Conservation (phyloP, 1,140 invertebrate genomes). For the Acromyrmex echinatior region DNA sequence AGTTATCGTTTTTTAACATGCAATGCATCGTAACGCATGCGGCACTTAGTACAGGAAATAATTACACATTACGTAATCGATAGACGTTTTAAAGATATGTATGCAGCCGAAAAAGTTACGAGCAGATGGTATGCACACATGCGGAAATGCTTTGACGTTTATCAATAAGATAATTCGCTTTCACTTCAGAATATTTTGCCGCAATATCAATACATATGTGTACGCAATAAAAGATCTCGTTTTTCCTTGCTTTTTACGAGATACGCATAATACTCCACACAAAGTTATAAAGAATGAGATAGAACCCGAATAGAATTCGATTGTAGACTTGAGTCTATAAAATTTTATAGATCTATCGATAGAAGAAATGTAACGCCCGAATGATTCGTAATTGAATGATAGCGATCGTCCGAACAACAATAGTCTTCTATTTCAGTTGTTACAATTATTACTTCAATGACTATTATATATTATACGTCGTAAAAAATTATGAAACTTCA, state of each 20-base stretch:
- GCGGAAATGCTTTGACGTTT: constrained; percentile 46
- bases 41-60: constrained; percentile 55
- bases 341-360: background rate
- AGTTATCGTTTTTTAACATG: constrained; percentile 62
- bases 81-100: constrained; percentile 38
- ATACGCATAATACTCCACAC: background rate
- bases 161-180: constrained; percentile 53
- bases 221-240: constrained; percentile 17
- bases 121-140: constrained; percentile 32
- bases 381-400: constrained; percentile 20
- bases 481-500: constrained; percentile 2
- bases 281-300: background rate
- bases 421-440: background rate
- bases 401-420: background rate
- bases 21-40: constrained; percentile 44
- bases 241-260: background rate
- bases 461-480: background rate
- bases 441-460: background rate
- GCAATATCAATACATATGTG: background rate
- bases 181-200: background rate
- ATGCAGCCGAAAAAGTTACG: constrained; percentile 4
- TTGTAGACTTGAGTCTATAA: constrained; percentile 1
- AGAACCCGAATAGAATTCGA: background rate
- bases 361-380: constrained; percentile 1
- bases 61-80: constrained; percentile 58